A percentile compares a stretch with the other conserved stretches of the same genome.
phyloP scores from a whole-genome alignment of 2,797 vertebrate species.

The Vireo griseus region DNA sequence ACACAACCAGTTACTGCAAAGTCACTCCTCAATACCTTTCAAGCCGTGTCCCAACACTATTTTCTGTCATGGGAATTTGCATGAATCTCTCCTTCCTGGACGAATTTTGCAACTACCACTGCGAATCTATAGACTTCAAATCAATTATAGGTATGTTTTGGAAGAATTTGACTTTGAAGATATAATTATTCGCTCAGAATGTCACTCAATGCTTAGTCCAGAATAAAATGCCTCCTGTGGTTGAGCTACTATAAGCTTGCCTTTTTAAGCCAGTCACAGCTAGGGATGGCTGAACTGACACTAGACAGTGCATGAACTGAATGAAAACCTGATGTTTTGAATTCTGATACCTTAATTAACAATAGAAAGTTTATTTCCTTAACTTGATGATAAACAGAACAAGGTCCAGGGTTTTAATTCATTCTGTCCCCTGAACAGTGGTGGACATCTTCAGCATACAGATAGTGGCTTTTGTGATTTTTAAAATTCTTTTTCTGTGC shows the following conservation, averaged over 20 bases:
- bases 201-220: background rate
- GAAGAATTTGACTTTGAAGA: background rate
- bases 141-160: background rate
- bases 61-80: background rate
- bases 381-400: background rate
- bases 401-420: background rate
- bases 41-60: background rate
- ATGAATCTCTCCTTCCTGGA: background rate
- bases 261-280: background rate
- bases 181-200: background rate
- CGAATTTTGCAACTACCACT: background rate
- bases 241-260: fast-evolving
- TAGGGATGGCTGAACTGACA: background rate
- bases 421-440: background rate
- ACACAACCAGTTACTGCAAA: background rate
- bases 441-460: background rate
- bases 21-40: background rate
- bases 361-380: background rate
- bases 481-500: background rate
- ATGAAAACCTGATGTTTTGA: background rate
- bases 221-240: background rate
- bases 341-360: background rate
- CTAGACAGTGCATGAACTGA: background rate
- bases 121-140: background rate
- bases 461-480: fast-evolving